Percentiles rank a stretch among this genome's conserved stretches.
Conservation (phyloP, 2,797 vertebrate genomes). For the Moxostoma hubbsi region DNA sequence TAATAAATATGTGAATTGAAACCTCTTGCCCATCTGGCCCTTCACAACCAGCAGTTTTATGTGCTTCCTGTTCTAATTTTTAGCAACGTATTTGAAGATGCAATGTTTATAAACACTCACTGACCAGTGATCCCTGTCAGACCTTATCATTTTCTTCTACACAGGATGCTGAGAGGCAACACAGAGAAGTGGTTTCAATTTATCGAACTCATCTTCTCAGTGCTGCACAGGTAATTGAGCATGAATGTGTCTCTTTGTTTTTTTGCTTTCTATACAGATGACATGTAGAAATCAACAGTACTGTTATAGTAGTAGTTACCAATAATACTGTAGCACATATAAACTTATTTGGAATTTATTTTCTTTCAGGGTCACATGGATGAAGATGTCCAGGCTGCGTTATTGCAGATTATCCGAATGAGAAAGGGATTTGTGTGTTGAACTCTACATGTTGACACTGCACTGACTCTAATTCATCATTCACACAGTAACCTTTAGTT, state of each 20-base stretch:
- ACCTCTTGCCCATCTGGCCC: not conserved
- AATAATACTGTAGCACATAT: not conserved
- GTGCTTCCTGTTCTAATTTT: not conserved
- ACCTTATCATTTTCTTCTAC: constrained; percentile 25
- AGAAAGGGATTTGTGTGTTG: constrained; percentile 95
- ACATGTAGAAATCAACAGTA: not conserved
- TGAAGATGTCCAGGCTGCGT: constrained; percentile 94
- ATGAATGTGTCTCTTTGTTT: not conserved
- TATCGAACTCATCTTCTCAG: constrained; percentile 97
- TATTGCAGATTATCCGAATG: constrained; percentile 98
- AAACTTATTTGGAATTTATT: not conserved
- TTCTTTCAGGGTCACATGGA: constrained; percentile 94
- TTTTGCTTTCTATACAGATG: not conserved
- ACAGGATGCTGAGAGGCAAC: constrained; percentile 93
- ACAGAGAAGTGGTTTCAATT: constrained; percentile 94
- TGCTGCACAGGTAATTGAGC: constrained; percentile 83
- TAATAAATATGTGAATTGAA: not conserved
- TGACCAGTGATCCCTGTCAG: constrained; percentile 2
- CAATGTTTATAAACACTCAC: not conserved
- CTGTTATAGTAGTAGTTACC: not conserved
- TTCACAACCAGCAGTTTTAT: not conserved
- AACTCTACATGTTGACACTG: constrained; percentile 54
- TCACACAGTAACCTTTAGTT: constrained; percentile 43
- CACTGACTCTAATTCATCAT: constrained; percentile 66
- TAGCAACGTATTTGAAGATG: not conserved